Base-by-base conservation (phyloP, 2,888 invertebrate species). In the Helicoverpa assulta region DNA sequence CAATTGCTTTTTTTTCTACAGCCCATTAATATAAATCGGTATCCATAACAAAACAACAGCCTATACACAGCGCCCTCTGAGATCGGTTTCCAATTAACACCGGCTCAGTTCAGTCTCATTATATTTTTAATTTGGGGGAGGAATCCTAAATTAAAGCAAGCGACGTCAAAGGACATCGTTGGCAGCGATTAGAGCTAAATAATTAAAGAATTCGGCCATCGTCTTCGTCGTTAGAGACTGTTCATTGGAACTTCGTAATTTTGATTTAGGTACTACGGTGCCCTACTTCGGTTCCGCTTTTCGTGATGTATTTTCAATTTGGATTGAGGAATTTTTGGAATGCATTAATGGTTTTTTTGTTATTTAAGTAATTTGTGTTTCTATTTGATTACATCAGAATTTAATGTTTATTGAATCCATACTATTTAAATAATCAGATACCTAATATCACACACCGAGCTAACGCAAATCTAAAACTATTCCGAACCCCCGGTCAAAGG, bases 91-190 rank as follows among this genome's bases (percentile, higher is more conserved):
- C 95, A 95, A 95, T 95, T 95, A 95, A 95, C 94, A 92, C 90
- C 87, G 90, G 87, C 92, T 92, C 92, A 90, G 92, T 92, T 90
- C 90, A 88, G 90, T 93, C 95, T 95, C 95, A 95, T 95, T 95
- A 95, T 95, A 95, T 95, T 95, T 95, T 95, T 95, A 95, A 95
- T 95, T 95, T 95, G 94, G 95, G 93, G 95, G 94, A 87, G 93
- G 94, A 93, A 93, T 95, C 91, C 90, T 91, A 93, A 95, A 95
- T 95, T 95, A 95, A 94, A 94, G 91, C 91, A 89, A 88, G 90
- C 91, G 92, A 91, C 93, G 95, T 95, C 95, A 95, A 95, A 95
- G 95, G 94, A 95, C 95, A 94, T 90, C 88, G 91, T 85, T 90
- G 90, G 86, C 90, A 90, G 92, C 94, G 94, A 94, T 95, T 95